Conservation (phyloP, 1,140 invertebrate genomes). For the Phymorhynchus buccinoides region DNA sequence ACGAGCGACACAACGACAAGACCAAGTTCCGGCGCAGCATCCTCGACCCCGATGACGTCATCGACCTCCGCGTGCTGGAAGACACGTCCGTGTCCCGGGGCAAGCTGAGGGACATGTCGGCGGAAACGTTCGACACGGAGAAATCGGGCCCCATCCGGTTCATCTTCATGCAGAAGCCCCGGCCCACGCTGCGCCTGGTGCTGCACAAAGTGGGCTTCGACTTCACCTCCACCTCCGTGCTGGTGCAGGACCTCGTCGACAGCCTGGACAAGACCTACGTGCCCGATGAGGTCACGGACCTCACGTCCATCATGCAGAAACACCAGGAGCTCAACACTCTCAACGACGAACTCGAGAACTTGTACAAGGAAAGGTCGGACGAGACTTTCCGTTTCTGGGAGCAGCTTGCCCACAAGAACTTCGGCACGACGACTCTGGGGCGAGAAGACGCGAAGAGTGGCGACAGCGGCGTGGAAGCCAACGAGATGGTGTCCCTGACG, state of each 20-base stretch:
- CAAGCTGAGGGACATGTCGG: conserved; percentile 19
- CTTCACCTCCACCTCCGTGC: conserved; percentile 21
- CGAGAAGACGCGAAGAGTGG: not conserved
- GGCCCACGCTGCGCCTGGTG: conserved; percentile 28
- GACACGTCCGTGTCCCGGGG: not conserved
- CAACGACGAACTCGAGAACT: conserved; percentile 38
- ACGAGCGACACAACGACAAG: conserved; percentile 13
- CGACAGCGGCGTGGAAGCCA: not conserved
- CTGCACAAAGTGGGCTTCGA: conserved; percentile 48
- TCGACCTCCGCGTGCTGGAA: conserved; percentile 33
- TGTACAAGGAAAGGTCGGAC: conserved; percentile 40
- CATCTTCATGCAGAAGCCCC: conserved; percentile 28
- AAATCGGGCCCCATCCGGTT: conserved; percentile 43
- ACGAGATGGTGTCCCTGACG: not conserved
- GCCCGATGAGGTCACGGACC: not conserved
- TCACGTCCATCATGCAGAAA: conserved; percentile 19
- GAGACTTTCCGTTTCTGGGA: conserved; percentile 39
- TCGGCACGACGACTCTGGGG: conserved; percentile 25
- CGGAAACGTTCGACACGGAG: conserved; percentile 42
- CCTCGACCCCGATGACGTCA: conserved; percentile 36
- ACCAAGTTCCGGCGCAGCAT: conserved; percentile 6
- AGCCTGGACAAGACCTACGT: not conserved
- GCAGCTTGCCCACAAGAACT: conserved; percentile 31
- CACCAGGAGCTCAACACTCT: conserved; percentile 20
- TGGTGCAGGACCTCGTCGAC: conserved; percentile 45